Percentiles rank a stretch among this genome's conserved stretches.
These are phyloP conservation scores for Loxodonta africana DNA, from an alignment of 2,113 vertebrate genomes.

Conservation along the genomic window DNA sequence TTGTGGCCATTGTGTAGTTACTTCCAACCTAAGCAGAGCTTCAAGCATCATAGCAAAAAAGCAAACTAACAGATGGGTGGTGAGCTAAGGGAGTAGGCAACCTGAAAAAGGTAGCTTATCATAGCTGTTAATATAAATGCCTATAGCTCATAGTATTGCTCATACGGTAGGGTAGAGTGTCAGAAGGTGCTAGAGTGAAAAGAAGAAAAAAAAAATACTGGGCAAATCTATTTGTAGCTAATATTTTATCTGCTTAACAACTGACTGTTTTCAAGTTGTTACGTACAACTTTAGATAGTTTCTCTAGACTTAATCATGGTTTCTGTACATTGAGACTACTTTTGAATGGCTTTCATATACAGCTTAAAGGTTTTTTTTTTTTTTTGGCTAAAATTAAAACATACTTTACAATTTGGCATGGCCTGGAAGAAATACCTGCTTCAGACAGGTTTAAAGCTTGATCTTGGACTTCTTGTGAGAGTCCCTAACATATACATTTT, in stretches of 20 bases:
- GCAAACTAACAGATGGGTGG: too few species aligned
- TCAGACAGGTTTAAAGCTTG: slow-evolving; percentile 37
- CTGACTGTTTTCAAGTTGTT: slow-evolving; percentile 46
- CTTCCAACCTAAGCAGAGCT: not conserved
- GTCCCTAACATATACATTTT: slow-evolving; percentile 26
- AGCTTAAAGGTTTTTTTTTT: not conserved
- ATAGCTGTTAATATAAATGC: slow-evolving; percentile 26
- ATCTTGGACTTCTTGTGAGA: slow-evolving; percentile 31
- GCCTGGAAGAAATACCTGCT: slow-evolving; percentile 24
- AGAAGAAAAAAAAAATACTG: slow-evolving; percentile 57
- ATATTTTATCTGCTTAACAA: not conserved
- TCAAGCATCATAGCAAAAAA: too few species aligned
- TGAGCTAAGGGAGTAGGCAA: not conserved
- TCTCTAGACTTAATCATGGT: not conserved
- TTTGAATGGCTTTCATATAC: slow-evolving; percentile 22
- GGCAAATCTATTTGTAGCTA: not conserved
- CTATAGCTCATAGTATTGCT: not conserved
- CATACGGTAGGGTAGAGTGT: not conserved
- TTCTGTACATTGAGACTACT: slow-evolving; percentile 52
- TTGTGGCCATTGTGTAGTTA: not conserved
- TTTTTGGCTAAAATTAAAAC: slow-evolving; percentile 49
- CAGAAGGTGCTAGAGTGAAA: not conserved
- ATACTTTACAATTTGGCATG: slow-evolving; percentile 12
- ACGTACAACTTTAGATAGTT: not conserved
- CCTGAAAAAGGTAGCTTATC: slow-evolving; percentile 33